These are phyloP conservation scores for Carassius gibelio DNA, from an alignment of 2,113 vertebrate genomes.

Conservation along the genomic window DNA sequence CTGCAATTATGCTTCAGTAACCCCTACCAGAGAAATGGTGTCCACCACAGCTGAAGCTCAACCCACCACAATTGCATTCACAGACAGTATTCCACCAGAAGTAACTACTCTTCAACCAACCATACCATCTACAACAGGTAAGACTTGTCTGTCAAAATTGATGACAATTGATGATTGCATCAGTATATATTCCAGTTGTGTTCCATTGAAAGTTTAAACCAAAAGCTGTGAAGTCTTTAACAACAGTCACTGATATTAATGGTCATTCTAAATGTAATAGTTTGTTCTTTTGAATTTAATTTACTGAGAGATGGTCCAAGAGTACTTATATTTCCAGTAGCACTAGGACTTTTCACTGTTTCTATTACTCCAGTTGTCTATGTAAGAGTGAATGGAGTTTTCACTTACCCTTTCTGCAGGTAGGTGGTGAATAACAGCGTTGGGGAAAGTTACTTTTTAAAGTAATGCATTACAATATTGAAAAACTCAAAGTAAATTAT, in stretches of 20 bases:
- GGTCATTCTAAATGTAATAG: neutral
- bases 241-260: too few species aligned
- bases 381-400: too few species aligned
- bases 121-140: neutral
- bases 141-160: neutral
- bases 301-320: neutral
- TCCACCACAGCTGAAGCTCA: neutral
- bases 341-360: neutral
- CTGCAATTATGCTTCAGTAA: too few species aligned
- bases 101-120: neutral
- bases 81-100: neutral
- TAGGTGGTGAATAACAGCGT: too few species aligned
- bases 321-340: neutral
- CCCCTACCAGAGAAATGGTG: neutral
- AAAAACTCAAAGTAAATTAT: too few species aligned
- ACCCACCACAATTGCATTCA: conserved; percentile 24
- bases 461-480: too few species aligned
- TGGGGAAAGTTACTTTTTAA: too few species aligned
- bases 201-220: too few species aligned
- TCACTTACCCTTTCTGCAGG: too few species aligned
- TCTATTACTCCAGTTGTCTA: neutral
- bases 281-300: neutral
- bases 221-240: too few species aligned
- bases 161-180: too few species aligned
- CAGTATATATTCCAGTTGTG: too few species aligned